Evolutionary conservation across 1,140 invertebrate species (phyloP), one percentile per base, ranked within the genome.

Genomic region (Tetraneura akinire): DNA sequence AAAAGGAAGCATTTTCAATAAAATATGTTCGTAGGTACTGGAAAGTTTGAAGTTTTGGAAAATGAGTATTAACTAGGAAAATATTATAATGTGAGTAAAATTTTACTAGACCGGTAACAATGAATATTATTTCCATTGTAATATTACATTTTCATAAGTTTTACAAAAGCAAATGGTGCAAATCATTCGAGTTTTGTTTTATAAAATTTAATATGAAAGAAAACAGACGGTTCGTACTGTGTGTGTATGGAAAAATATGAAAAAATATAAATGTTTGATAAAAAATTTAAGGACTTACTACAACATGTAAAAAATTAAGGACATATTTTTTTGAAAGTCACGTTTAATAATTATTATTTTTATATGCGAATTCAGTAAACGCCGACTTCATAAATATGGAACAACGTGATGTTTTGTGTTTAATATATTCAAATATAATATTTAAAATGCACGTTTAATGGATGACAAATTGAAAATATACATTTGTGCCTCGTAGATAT

Each of bases 311-410:
- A 42, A n/a, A 64, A 64, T 64, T 37, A 64, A 37, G 32, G 21
- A 10, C 42, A 68, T 47, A 45, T 68, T 68, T 21, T 68, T 47
- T 68, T 26, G 26, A 68, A 68, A 68, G 47, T 47, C 26, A 47
- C 16, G 66, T 18, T 68, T 68, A 42, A 37, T 62, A 66, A 68
- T 68, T 68, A 68, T 64, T 37, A 18, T 68, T 68, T 68, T 47
- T 37, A 11, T 37, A 9, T 47, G 23, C 8, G 42, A 45, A 68
- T 68, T 47, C 42, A 68, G 42, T 14, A 47, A 68, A 45, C 14
- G 66, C 47, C n/a, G 6, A 14, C 66, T 47, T 68, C 66, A 68
- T 68, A 68, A 68, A 68, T 68, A 68, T 68, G n/a, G 45, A 68
- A 68, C 37, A 47, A n/a, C 16, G 21, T 68, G 47, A 68, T 68